Evolutionary conservation across 2,888 invertebrate genomes (phyloP).

Genomic region (Chrysomela aeneicollis): DNA sequence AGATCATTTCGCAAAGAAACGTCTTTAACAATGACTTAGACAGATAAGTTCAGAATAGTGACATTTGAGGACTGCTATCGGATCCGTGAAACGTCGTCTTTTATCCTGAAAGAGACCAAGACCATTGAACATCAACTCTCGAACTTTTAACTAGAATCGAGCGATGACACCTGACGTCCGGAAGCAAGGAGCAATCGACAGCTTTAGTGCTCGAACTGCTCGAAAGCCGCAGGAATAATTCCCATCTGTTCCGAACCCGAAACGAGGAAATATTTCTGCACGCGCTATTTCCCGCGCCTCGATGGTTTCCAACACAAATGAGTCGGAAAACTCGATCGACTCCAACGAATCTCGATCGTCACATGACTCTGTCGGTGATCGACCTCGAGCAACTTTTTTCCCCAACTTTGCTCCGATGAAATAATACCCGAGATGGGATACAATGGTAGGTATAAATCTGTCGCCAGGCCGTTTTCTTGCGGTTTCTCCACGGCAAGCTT

Average conservation of each 20-base stretch:
- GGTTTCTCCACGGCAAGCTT: slow-evolving; percentile 18
- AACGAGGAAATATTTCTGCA: slow-evolving; percentile 27
- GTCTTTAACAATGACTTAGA: too few species aligned
- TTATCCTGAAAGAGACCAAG: too few species aligned
- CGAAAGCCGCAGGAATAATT: slow-evolving; percentile 12
- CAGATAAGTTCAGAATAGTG: too few species aligned
- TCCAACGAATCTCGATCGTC: slow-evolving; percentile 4
- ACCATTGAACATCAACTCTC: too few species aligned
- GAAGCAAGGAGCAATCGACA: slow-evolving; percentile 9
- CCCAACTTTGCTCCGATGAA: slow-evolving; percentile 32
- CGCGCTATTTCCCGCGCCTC: slow-evolving; percentile 24
- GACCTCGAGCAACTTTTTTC: slow-evolving; percentile 16
- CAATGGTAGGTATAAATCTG: slow-evolving; percentile 35
- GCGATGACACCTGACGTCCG: not conserved
- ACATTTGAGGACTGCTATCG: too few species aligned
- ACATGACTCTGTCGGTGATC: not conserved
- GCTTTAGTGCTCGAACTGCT: slow-evolving; percentile 5
- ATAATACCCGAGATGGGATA: slow-evolving; percentile 34
- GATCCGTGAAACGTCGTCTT: too few species aligned
- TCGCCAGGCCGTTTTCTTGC: slow-evolving; percentile 23
- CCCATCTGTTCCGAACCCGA: slow-evolving; percentile 23
- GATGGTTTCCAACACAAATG: slow-evolving; percentile 31
- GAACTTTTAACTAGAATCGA: not conserved
- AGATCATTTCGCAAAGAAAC: too few species aligned
- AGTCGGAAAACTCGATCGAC: slow-evolving; percentile 29